Percentiles rank a stretch among this genome's conserved stretches.
Evolutionary conservation across 2,113 vertebrate genomes (phyloP).

Genomic region (Grallaria varia): DNA sequence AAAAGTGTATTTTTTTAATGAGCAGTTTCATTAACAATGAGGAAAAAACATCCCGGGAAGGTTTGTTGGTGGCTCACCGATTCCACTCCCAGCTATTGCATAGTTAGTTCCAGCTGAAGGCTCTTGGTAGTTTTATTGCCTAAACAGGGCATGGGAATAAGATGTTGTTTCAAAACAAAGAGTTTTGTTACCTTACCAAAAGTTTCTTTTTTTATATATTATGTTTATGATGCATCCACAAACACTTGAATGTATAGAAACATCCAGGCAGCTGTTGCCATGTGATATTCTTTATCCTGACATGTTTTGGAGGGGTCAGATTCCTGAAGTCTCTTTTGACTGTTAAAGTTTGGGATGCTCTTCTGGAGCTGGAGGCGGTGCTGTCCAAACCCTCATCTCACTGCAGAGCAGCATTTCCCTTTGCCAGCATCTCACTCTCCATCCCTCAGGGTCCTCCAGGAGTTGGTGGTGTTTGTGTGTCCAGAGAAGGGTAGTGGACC

Average conservation of each 20-base stretch:
- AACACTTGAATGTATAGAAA: not conserved
- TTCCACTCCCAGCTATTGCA: not conserved
- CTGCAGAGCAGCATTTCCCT: not conserved
- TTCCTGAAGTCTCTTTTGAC: not conserved
- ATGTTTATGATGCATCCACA: not conserved
- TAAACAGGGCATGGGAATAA: not conserved
- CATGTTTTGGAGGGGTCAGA: not conserved
- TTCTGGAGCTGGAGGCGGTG: not conserved
- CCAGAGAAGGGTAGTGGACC: not conserved
- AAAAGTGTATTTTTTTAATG: not conserved
- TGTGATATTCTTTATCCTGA: not conserved
- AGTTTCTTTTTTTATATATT: not conserved
- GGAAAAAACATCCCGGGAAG: not conserved
- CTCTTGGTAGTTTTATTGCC: not conserved
- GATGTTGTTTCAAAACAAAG: not conserved
- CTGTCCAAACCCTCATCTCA: not conserved
- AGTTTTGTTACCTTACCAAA: not conserved
- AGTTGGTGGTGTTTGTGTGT: not conserved
- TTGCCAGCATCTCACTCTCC: not conserved
- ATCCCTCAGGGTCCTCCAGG: rapidly evolving
- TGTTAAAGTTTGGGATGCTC: not conserved
- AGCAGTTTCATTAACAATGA: not conserved
- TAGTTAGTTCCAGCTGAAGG: constrained; percentile 22
- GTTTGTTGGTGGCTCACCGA: not conserved
- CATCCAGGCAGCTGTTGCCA: not conserved